Percentiles rank a stretch among this genome's conserved stretches.
phyloP scores from a whole-genome alignment of 2,113 vertebrate genomes.

The Misgurnus anguillicaudatus region DNA sequence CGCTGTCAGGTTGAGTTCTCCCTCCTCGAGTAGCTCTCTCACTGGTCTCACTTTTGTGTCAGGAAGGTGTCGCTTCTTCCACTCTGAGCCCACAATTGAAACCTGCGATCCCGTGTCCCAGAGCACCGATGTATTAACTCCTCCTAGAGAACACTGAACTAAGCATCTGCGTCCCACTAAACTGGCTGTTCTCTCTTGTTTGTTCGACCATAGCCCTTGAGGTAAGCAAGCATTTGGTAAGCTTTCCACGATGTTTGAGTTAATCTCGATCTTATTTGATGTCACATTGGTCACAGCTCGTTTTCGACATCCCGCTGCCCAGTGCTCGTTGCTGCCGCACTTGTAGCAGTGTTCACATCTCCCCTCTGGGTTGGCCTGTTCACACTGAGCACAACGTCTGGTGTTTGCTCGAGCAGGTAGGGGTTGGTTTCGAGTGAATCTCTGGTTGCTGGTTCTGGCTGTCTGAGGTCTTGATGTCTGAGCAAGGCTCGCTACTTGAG shows the following conservation, averaged over 20 bases:
- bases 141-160: not conserved
- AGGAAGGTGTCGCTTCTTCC: too few species aligned
- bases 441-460: too few species aligned
- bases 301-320: not conserved
- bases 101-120: slow-evolving; percentile 30
- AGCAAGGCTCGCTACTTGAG: too few species aligned
- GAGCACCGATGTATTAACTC: not conserved
- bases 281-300: not conserved
- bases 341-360: slow-evolving; percentile 13
- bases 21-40: too few species aligned
- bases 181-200: not conserved
- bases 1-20: too few species aligned
- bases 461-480: too few species aligned
- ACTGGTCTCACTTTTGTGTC: too few species aligned
- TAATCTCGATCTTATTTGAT: not conserved
- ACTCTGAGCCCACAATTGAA: not conserved
- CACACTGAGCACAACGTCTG: too few species aligned
- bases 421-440: too few species aligned
- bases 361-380: too few species aligned
- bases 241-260: not conserved
- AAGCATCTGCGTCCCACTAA: slow-evolving; percentile 32
- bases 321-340: not conserved
- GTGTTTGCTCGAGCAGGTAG: too few species aligned
- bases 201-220: not conserved
- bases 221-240: not conserved